Evolutionary conservation across 92 coral and sea anemone species (phyloP).

Genomic region (Palythoa grandiflora): DNA sequence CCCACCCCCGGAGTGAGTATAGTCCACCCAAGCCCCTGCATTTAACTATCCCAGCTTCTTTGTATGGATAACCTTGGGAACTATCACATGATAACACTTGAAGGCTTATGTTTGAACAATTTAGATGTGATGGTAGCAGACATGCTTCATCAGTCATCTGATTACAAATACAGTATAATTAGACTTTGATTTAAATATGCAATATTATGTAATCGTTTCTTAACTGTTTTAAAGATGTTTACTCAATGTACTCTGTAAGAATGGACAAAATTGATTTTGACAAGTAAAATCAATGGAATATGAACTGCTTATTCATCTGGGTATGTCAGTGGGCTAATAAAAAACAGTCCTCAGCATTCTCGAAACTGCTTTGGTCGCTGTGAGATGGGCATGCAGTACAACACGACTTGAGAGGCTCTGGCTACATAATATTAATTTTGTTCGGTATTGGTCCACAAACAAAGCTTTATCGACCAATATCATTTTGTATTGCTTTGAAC

Average conservation of each 20-base stretch:
- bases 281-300: constrained; percentile 41
- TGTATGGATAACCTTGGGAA: not conserved
- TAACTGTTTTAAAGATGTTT: constrained; percentile 78
- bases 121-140: not conserved
- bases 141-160: not conserved
- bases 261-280: constrained; percentile 95
- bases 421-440: not conserved
- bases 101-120: not conserved
- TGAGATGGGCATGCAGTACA: not conserved
- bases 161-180: not conserved
- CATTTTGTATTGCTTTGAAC: too few species aligned
- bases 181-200: not conserved
- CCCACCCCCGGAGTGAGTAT: too few species aligned
- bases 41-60: not conserved
- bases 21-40: too few species aligned
- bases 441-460: not conserved
- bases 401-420: not conserved
- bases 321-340: not conserved
- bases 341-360: not conserved
- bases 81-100: not conserved
- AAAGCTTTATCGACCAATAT: not conserved
- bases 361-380: not conserved
- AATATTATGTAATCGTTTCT: constrained; percentile 41
- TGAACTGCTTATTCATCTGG: not conserved
- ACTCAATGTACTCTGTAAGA: constrained; percentile 79